These are phyloP conservation scores for Apteryx mantelli DNA, from an alignment of 2,113 vertebrate species.

Conservation along the genomic window DNA sequence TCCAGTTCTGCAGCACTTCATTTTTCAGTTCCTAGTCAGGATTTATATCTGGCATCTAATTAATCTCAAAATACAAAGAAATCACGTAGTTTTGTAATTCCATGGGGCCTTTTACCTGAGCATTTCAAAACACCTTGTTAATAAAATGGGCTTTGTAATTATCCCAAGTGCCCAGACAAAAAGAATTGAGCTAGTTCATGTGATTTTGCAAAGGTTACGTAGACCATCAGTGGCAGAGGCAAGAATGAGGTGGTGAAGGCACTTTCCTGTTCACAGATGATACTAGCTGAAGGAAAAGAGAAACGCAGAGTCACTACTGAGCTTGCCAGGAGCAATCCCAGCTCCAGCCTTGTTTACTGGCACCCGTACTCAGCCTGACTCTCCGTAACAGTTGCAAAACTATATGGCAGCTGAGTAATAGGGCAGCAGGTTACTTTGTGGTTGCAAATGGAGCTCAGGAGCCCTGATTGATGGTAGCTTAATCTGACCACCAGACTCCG, in stretches of 20 bases:
- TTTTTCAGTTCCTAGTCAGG: constrained; percentile 36
- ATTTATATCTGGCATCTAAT: constrained; percentile 40
- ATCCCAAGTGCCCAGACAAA: neutral
- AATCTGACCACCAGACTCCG: neutral
- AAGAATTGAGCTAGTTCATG: neutral
- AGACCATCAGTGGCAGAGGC: neutral
- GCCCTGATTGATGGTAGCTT: neutral
- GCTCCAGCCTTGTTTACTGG: neutral
- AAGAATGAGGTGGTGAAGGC: neutral
- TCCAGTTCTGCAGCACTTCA: neutral
- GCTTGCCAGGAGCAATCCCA: neutral
- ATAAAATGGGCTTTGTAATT: neutral
- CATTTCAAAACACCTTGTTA: constrained; percentile 5
- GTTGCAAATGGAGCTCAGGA: neutral
- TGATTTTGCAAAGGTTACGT: neutral
- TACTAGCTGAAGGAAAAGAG: neutral
- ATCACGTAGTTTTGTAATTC: neutral
- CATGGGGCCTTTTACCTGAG: neutral
- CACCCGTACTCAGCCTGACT: rapidly evolving
- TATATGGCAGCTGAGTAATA: neutral
- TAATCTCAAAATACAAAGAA: constrained; percentile 21
- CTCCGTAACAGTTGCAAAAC: neutral
- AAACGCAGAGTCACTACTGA: neutral
- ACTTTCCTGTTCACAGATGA: neutral
- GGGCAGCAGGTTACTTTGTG: neutral